These are phyloP conservation scores for Eurytoma adleriae DNA, from an alignment of 2,888 invertebrate species.

Conservation along the genomic window DNA sequence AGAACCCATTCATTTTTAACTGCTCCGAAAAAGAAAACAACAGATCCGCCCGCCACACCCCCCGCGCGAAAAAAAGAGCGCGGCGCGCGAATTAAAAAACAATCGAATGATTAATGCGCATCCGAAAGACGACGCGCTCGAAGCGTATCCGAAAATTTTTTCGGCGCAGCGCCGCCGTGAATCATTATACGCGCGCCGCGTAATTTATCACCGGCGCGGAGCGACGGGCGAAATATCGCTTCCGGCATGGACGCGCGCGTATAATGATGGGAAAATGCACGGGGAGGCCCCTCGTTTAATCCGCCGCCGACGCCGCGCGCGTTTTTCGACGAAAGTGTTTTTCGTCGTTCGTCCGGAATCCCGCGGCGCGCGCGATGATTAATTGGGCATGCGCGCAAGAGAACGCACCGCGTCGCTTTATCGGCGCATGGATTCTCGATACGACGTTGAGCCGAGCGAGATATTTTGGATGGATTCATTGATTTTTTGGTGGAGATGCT, in stretches of 20 bases:
- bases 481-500: no score
- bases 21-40: neutral
- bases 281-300: conserved; percentile 1
- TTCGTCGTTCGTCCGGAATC: conserved; percentile 46
- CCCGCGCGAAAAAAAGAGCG: neutral
- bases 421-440: no score
- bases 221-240: conserved; percentile 54
- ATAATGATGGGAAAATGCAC: conserved; percentile 55
- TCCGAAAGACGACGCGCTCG: neutral
- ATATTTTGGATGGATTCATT: no score
- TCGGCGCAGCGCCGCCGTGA: conserved; percentile 7
- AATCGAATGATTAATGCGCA: conserved; percentile 53
- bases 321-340: conserved; percentile 50
- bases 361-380: conserved; percentile 24
- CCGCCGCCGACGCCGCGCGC: neutral
- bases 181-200: conserved; percentile 13
- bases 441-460: no score
- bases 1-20: conserved; percentile 29
- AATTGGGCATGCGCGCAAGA: conserved; percentile 7
- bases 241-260: conserved; percentile 53
- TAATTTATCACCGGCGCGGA: conserved; percentile 53
- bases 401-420: no score
- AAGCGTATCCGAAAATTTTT: neutral
- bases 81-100: conserved; percentile 50
- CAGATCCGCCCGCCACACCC: neutral